Evolutionary conservation across 2,797 vertebrate genomes (phyloP).

Genomic region (Gymnoscopelus microlampas): DNA sequence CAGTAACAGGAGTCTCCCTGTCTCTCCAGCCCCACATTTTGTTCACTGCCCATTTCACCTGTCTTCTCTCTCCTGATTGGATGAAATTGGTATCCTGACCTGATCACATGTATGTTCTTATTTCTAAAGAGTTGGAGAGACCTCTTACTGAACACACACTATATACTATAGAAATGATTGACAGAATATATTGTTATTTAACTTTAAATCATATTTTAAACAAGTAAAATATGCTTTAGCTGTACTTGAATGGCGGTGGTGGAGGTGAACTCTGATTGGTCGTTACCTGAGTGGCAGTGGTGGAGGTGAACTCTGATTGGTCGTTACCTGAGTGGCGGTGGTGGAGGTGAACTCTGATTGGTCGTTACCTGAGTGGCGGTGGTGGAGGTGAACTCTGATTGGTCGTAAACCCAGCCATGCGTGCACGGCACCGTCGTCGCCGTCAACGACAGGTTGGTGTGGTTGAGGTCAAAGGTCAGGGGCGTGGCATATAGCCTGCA

Average conservation of each 20-base stretch:
- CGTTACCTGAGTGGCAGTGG: conserved; percentile 85
- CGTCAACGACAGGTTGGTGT: conserved; percentile 24
- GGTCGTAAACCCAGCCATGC: conserved; percentile 82
- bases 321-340: conserved; percentile 84
- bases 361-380: conserved; percentile 84
- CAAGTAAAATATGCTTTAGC: too few relatives aligned
- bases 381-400: conserved; percentile 81
- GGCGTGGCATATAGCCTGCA: conserved; percentile 70
- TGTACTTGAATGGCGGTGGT: conserved; percentile 85
- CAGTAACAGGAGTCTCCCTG: too few relatives aligned
- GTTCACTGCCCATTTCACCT: too few relatives aligned
- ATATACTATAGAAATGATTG: too few relatives aligned
- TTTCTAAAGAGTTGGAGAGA: too few relatives aligned
- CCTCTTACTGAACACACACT: too few relatives aligned
- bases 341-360: conserved; percentile 81
- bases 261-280: conserved; percentile 79
- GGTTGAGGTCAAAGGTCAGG: conserved; percentile 9
- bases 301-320: conserved; percentile 79
- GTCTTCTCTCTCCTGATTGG: too few relatives aligned
- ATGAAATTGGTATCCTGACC: too few relatives aligned
- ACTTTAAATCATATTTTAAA: too few relatives aligned
- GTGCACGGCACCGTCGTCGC: conserved; percentile 63
- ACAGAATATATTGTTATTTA: too few relatives aligned
- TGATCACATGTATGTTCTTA: too few relatives aligned
- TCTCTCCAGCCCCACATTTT: too few relatives aligned